These are phyloP conservation scores for Parthenolecanium corni DNA, from an alignment of 2,888 invertebrate genomes.

Conservation along the genomic window DNA sequence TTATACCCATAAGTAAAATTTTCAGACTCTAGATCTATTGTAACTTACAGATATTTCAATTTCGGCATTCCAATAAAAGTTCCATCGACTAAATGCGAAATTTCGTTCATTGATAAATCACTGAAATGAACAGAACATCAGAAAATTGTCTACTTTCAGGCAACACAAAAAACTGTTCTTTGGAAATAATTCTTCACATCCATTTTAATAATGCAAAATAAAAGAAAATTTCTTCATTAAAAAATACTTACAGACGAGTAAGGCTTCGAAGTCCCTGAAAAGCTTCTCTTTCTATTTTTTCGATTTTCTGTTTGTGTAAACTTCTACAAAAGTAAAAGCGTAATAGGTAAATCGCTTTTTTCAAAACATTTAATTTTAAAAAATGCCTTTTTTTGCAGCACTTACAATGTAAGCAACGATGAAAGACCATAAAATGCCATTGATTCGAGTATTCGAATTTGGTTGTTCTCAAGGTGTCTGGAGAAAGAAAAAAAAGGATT, in stretches of 20 bases:
- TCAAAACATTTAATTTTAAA: background rate
- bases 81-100: constrained; percentile 34
- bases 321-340: constrained; percentile 29
- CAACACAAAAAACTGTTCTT: background rate
- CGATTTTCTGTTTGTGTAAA: constrained; percentile 33
- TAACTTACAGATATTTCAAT: constrained; percentile 35
- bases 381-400: constrained; percentile 30
- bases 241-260: constrained; percentile 33
- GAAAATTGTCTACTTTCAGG: background rate
- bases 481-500: constrained; percentile 19
- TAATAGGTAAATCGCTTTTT: background rate
- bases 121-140: constrained; percentile 32
- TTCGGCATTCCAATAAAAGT: constrained; percentile 35
- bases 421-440: constrained; percentile 38
- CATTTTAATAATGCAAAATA: no score
- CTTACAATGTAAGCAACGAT: constrained; percentile 39
- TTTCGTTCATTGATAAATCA: constrained; percentile 34
- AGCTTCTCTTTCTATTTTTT: constrained; percentile 33
- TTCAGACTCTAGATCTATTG: no score
- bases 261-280: constrained; percentile 35
- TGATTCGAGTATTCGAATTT: constrained; percentile 35
- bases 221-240: background rate
- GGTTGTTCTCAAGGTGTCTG: constrained; percentile 38
- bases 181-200: no score
- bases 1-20: no score